phyloP scores from a whole-genome alignment of 2,888 invertebrate species.

The Drosophila koepferae region DNA sequence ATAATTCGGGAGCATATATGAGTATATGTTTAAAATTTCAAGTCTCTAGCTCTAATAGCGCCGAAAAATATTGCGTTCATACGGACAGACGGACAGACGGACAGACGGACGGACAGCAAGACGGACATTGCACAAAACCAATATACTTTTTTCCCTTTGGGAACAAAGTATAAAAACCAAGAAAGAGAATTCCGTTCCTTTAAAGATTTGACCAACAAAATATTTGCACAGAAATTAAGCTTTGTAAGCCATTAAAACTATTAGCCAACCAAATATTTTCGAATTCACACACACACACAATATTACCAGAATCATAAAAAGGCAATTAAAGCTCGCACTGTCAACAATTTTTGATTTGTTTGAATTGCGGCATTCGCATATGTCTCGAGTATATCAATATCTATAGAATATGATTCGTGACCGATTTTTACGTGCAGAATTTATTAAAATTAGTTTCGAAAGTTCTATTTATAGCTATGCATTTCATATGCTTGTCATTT shows the following conservation, averaged over 20 bases:
- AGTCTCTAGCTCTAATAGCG: too few species aligned
- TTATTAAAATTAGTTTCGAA: slow-evolving; percentile 68
- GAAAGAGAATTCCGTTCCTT: slow-evolving; percentile 33
- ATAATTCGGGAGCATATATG: too few species aligned
- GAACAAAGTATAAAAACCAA: too few species aligned
- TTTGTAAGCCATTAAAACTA: slow-evolving; percentile 60
- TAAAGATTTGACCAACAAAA: slow-evolving; percentile 44
- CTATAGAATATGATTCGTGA: slow-evolving; percentile 49
- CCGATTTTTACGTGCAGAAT: slow-evolving; percentile 64
- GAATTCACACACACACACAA: background rate
- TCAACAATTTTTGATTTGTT: slow-evolving; percentile 76
- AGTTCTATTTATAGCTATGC: slow-evolving; percentile 60
- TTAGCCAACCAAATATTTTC: slow-evolving; percentile 36
- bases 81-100: too few species aligned
- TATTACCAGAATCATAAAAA: slow-evolving; percentile 42
- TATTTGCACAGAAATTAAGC: slow-evolving; percentile 73
- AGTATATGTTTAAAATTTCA: too few species aligned
- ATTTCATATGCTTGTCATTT: slow-evolving; percentile 64
- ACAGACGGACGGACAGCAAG: too few species aligned
- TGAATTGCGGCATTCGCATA: slow-evolving; percentile 63
- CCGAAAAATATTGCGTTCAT: too few species aligned
- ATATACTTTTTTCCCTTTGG: too few species aligned
- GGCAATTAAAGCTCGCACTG: slow-evolving; percentile 60
- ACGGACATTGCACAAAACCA: too few species aligned
- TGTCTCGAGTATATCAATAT: slow-evolving; percentile 43